phyloP scores from a whole-genome alignment of 2,888 invertebrate genomes.

The Onthophagus sagittarius region DNA sequence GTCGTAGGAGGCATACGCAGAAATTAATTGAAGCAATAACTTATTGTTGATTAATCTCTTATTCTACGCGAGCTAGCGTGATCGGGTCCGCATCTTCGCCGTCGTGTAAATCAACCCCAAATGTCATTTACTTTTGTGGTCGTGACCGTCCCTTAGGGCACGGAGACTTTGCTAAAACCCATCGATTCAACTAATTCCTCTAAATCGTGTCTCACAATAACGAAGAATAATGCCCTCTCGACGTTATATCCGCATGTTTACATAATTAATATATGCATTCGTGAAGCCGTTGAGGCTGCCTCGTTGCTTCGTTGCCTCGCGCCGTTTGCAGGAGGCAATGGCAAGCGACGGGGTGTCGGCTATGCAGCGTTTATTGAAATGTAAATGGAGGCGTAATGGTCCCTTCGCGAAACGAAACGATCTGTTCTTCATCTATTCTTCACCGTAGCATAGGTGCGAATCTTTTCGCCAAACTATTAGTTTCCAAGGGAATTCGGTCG shows the following conservation, averaged over 20 bases:
- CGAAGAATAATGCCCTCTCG: conserved; percentile 7
- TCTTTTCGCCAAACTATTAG: conserved; percentile 6
- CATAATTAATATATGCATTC: conserved; percentile 8
- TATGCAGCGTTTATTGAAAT: not conserved
- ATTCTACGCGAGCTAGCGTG: conserved; percentile 36
- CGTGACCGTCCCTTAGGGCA: not conserved
- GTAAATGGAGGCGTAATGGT: not conserved
- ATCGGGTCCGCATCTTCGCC: conserved; percentile 19
- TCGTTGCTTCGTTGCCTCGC: not conserved
- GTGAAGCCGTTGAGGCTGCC: not conserved
- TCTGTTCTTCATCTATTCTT: not conserved
- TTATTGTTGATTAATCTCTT: conserved; percentile 37
- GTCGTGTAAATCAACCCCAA: not conserved
- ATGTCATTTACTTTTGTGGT: not conserved
- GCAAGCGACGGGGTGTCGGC: not conserved
- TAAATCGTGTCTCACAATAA: not conserved
- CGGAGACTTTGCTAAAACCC: not conserved
- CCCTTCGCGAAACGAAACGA: not conserved
- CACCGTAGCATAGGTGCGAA: not conserved
- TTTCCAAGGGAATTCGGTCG: conserved; percentile 5
- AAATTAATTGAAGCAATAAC: conserved; percentile 38
- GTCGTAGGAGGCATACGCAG: conserved; percentile 38
- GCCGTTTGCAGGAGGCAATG: not conserved
- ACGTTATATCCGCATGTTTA: conserved; percentile 12
- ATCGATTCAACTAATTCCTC: not conserved